These are phyloP conservation scores for Conger conger DNA, from an alignment of 2,113 vertebrate species.

Conservation along the genomic window DNA sequence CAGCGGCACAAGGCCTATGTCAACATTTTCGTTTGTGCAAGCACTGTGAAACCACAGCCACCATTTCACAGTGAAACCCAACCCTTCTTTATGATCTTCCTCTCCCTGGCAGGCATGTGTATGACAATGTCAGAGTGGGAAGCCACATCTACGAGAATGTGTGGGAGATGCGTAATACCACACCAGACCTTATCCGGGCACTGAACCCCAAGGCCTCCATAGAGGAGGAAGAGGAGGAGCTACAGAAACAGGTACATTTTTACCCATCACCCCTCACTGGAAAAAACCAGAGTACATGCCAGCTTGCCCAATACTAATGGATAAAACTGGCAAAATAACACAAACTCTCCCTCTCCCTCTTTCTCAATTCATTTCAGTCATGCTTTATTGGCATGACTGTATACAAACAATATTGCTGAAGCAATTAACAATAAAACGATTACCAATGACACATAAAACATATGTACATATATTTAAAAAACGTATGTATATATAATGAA, in stretches of 20 bases:
- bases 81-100: background rate
- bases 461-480: too few relatives aligned
- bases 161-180: conserved; percentile 66
- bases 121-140: conserved; percentile 57
- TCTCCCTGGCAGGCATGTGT: conserved; percentile 57
- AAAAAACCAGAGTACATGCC: background rate
- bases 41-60: background rate
- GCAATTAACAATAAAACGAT: too few relatives aligned
- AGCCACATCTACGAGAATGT: conserved; percentile 68
- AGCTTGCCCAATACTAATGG: background rate
- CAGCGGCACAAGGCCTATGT: background rate
- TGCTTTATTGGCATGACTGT: too few relatives aligned
- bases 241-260: conserved; percentile 50
- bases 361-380: background rate
- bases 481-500: too few relatives aligned
- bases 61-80: background rate
- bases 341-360: conserved; percentile 13
- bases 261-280: background rate
- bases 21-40: background rate
- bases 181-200: conserved; percentile 82
- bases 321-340: too few relatives aligned
- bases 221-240: conserved; percentile 46
- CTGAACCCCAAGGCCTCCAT: conserved; percentile 69
- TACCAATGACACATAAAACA: too few relatives aligned
- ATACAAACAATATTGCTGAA: too few relatives aligned